A percentile compares a stretch with the other conserved stretches of the same genome.
Conservation (phyloP, 2,797 vertebrate genomes). For the Adelosebastes latens region DNA sequence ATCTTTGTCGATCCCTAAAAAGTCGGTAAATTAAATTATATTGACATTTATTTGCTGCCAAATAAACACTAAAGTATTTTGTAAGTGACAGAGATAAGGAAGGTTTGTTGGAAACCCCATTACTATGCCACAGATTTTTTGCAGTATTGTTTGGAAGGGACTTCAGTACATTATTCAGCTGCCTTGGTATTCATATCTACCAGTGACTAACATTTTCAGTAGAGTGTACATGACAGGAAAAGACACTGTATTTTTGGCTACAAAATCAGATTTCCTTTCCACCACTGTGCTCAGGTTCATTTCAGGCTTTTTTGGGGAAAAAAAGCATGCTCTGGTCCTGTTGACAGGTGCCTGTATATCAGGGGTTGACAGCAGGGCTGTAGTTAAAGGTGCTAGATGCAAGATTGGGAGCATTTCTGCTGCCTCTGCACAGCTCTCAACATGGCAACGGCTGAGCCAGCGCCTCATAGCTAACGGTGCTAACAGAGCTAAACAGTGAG, state of each 20-base stretch:
- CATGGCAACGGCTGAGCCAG: neutral
- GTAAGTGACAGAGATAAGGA: constrained; percentile 1
- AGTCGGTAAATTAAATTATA: neutral
- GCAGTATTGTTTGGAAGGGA: constrained; percentile 12
- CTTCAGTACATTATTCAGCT: constrained; percentile 34
- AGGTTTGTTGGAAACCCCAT: neutral
- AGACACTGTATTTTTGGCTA: constrained; percentile 41
- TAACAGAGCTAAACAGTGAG: too few relatives aligned
- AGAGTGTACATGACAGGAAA: constrained; percentile 46
- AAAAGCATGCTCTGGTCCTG: neutral
- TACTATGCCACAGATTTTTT: neutral
- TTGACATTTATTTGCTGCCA: neutral
- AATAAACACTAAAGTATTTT: neutral
- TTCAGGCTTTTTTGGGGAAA: neutral
- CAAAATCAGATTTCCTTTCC: constrained; percentile 38
- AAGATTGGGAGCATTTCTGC: neutral
- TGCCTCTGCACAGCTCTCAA: neutral
- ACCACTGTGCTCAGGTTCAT: constrained; percentile 40
- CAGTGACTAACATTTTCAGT: constrained; percentile 46
- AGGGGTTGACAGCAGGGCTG: neutral
- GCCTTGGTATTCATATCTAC: constrained; percentile 34
- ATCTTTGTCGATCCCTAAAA: constrained; percentile 1
- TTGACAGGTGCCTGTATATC: neutral
- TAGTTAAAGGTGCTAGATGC: neutral
- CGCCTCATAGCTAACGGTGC: too few relatives aligned